phyloP scores from a whole-genome alignment of 2,888 invertebrate species.

The Cerastis rubricosa region DNA sequence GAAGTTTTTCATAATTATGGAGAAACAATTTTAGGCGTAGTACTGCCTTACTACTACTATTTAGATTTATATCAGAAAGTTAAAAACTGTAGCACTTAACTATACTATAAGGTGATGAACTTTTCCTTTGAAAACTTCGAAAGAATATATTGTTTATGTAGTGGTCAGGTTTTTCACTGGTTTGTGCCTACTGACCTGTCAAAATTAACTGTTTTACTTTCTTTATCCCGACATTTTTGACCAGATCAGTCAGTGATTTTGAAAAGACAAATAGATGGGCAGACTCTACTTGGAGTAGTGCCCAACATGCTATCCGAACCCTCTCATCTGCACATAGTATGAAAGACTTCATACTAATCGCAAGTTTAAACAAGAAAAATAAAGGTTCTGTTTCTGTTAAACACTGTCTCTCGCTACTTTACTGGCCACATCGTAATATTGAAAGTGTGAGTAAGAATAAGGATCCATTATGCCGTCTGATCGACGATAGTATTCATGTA shows the following conservation, averaged over 20 bases:
- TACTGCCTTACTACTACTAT: neutral
- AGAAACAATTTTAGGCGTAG: neutral
- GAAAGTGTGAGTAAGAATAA: conserved; percentile 72
- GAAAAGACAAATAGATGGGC: too few species aligned
- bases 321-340: too few species aligned
- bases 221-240: neutral
- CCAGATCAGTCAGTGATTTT: too few species aligned
- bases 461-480: conserved; percentile 70
- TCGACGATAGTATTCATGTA: conserved; percentile 82
- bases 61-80: too few species aligned
- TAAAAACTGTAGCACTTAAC: neutral
- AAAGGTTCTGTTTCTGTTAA: neutral
- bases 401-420: conserved; percentile 24
- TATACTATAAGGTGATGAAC: neutral
- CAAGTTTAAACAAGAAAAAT: too few species aligned
- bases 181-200: neutral
- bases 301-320: too few species aligned
- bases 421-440: conserved; percentile 68
- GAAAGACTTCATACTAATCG: too few species aligned
- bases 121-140: neutral
- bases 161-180: neutral
- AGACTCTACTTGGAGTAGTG: too few species aligned
- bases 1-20: neutral
- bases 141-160: neutral
- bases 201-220: neutral